phyloP scores from a whole-genome alignment of 2,888 invertebrate species.

The Tridacna gigas region DNA sequence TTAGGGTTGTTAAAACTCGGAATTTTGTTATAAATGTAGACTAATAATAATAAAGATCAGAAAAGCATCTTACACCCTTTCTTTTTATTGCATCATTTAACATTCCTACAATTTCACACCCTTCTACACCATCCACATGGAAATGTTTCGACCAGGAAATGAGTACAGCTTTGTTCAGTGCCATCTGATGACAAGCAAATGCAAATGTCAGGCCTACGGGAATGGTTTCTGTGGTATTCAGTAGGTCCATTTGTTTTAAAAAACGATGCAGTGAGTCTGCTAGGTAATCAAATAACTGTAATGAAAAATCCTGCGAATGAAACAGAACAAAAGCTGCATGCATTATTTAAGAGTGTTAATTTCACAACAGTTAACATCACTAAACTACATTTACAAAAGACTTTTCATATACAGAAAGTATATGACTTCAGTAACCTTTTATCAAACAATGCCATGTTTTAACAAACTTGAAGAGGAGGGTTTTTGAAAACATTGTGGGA shows the following conservation, averaged over 20 bases:
- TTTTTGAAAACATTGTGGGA: no score
- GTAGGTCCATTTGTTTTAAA: slow-evolving; percentile 90
- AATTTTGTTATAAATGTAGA: no score
- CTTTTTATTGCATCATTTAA: slow-evolving; percentile 93
- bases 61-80: slow-evolving; percentile 80
- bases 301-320: slow-evolving; percentile 35
- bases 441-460: no score
- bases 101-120: slow-evolving; percentile 94
- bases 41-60: no score
- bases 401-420: background rate
- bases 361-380: no score
- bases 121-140: slow-evolving; percentile 94
- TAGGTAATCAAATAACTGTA: slow-evolving; percentile 95
- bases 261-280: slow-evolving; percentile 96
- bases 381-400: background rate
- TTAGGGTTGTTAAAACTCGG: no score
- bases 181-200: slow-evolving; percentile 94
- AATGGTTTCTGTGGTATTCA: slow-evolving; percentile 86
- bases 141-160: slow-evolving; percentile 98
- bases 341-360: background rate
- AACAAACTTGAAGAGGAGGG: no score
- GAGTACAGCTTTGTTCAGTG: slow-evolving; percentile 93
- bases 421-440: no score
- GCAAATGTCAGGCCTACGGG: slow-evolving; percentile 98
- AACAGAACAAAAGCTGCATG: slow-evolving; percentile 3